Evolutionary conservation across 2,888 invertebrate species (phyloP).

Genomic region (Mactromeris polynyma): DNA sequence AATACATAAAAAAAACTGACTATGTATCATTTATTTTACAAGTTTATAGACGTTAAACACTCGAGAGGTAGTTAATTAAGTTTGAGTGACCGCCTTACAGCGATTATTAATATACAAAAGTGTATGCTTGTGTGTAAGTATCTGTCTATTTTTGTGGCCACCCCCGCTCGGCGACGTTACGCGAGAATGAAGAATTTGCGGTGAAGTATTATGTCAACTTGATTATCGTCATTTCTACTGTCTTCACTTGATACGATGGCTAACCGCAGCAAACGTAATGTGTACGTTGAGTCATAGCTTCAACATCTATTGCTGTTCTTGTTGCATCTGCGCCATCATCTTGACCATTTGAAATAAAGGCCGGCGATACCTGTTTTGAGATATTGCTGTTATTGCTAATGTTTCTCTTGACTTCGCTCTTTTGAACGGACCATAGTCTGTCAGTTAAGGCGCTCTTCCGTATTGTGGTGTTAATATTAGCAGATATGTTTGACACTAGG

Average conservation of each 20-base stretch:
- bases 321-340: too few species aligned
- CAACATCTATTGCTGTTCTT: background rate
- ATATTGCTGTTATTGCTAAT: too few species aligned
- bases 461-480: too few species aligned
- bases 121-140: background rate
- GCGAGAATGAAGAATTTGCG: background rate
- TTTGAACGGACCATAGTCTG: too few species aligned
- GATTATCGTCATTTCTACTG: background rate
- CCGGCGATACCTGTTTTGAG: too few species aligned
- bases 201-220: background rate
- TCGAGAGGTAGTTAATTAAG: background rate
- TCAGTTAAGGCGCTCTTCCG: too few species aligned
- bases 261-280: background rate
- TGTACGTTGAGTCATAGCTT: background rate
- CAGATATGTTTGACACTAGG: too few species aligned
- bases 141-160: background rate
- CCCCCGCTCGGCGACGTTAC: background rate
- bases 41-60: background rate
- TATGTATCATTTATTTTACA: background rate
- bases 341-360: too few species aligned
- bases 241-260: background rate
- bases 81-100: slow-evolving; percentile 7
- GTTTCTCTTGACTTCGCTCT: too few species aligned
- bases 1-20: background rate
- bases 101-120: slow-evolving; percentile 3